phyloP scores from a whole-genome alignment of 2,113 vertebrate genomes.

The Nibea coibor region DNA sequence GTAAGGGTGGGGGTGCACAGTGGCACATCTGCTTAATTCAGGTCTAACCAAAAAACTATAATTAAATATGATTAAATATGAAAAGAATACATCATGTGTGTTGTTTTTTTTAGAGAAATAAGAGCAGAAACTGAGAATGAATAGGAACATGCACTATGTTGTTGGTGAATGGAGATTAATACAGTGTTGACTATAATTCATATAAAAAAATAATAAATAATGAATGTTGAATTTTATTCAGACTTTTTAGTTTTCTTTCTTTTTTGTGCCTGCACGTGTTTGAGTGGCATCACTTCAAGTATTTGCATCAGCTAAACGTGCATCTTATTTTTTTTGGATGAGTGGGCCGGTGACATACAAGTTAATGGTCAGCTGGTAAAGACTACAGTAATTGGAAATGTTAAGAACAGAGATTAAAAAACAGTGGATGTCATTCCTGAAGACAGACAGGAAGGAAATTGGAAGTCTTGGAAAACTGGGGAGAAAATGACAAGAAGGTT shows the following conservation, averaged over 20 bases:
- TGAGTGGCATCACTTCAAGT: constrained; percentile 38
- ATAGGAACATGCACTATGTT: not conserved
- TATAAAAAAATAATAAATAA: not conserved
- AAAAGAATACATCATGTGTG: not conserved
- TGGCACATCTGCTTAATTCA: not conserved
- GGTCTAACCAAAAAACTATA: not conserved
- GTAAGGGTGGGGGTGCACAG: not conserved
- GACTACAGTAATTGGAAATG: constrained; percentile 48
- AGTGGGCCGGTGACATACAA: constrained; percentile 25
- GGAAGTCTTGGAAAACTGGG: constrained; percentile 38
- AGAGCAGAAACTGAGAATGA: not conserved
- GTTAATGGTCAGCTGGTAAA: constrained; percentile 21
- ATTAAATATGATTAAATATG: not conserved
- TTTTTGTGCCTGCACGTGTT: not conserved
- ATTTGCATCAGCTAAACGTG: constrained; percentile 19
- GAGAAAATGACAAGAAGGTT: constrained; percentile 33
- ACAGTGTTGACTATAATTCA: too few relatives aligned
- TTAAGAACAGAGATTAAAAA: constrained; percentile 24
- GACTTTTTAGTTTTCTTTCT: not conserved
- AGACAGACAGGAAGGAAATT: constrained; percentile 35
- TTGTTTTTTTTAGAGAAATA: not conserved
- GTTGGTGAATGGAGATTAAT: not conserved
- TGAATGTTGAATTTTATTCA: not conserved
- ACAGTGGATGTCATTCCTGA: constrained; percentile 31
- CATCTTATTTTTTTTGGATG: constrained; percentile 34